Evolutionary conservation across 30 jellyfish, hydroid and myxozoan species (phyloP), one percentile per base, ranked within the genome.

Genomic region (Cassiopea andromeda): DNA sequence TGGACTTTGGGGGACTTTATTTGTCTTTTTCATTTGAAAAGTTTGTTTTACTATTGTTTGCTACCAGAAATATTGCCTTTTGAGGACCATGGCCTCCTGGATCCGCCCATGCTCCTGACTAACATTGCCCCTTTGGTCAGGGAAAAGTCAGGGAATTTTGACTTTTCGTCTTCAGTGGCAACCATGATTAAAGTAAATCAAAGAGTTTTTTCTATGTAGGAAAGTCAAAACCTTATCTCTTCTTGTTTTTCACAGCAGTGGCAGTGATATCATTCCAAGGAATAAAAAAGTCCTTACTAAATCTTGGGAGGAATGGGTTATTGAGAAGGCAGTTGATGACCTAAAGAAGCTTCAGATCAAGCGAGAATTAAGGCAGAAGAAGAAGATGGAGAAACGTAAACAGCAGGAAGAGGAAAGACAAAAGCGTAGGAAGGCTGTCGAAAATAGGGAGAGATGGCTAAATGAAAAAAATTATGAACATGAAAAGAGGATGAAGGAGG

Each of bases 231-330:
- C 8, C 73, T 14, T 64, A 9, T 64, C 19, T 64, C 5, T 64
- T 17, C 8, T 10, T 54, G 64, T 54, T 9, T 64, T 64, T 75
- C 83, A 27, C 4, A 75, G 83, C 60, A 44, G 18, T 80, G 88
- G 83, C 60, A 44, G 0, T 80, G 88, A 16, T 44, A 27, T 19
- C 15, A 66, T 80, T 7, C 19, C 44, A 7, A 71, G 46, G 48
- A 70, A 77, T 27, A 71, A 8, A 46, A 71, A 79, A 60, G 44
- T 73, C 10, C 75, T 88, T 80, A 85, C 93, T 16, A 85, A 85
- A 44, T 78, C 97, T 1, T 92, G 97, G 97, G 97, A 92, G 68
- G 97, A 92, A 45, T 92, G 97, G 97, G 49, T 92, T 50, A 72
- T 92, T 46, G 88, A 85, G 67, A 92, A 92, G 60, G 87, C 97